Conservation (phyloP, 2,888 invertebrate genomes). For the Diarsia rubi region DNA sequence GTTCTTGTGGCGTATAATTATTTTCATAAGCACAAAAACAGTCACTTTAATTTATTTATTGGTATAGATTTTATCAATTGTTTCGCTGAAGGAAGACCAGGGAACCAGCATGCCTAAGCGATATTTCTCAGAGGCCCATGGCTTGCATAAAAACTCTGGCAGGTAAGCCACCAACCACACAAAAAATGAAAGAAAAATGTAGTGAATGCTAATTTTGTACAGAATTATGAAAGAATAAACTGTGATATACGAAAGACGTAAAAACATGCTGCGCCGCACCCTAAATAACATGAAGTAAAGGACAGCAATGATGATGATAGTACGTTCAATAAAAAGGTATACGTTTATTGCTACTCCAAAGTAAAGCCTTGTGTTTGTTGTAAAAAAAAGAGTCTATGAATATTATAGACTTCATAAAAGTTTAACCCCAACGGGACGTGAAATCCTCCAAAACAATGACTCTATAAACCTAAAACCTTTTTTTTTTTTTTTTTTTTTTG, state of each 20-base stretch:
- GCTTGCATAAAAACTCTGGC: too few species aligned
- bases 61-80: too few species aligned
- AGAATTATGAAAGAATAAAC: neutral
- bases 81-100: too few species aligned
- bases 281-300: neutral
- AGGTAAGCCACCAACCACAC: too few species aligned
- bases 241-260: neutral
- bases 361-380: neutral
- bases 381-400: constrained; percentile 5
- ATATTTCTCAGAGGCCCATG: too few species aligned
- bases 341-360: neutral
- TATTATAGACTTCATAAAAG: constrained; percentile 9
- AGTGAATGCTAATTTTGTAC: neutral
- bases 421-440: neutral
- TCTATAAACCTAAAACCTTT: neutral
- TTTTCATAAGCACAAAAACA: too few species aligned
- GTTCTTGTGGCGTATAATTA: too few species aligned
- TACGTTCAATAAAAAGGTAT: neutral
- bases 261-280: neutral
- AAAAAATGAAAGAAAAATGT: too few species aligned
- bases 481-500: too few species aligned
- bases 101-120: too few species aligned
- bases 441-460: neutral
- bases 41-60: too few species aligned
- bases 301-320: neutral